Evolutionary conservation across 2,797 vertebrate genomes (phyloP), one percentile per base, ranked within the genome.

Genomic region (Rhinogobio ventralis): DNA sequence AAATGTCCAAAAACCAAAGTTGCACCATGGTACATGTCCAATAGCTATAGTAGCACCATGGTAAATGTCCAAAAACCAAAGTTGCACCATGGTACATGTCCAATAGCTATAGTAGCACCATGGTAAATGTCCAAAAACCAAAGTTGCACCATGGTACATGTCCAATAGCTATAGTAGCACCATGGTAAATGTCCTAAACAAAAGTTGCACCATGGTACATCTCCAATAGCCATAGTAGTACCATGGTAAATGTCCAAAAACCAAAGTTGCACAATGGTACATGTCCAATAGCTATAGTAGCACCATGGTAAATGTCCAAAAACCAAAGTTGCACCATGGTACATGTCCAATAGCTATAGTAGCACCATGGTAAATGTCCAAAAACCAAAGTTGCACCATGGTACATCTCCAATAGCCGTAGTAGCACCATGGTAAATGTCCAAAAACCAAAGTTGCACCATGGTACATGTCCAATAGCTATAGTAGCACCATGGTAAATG

Each of bases 401-500:
- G 36, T 36, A 36, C 6, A 39, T 39, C 6, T 7, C 36, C 6
- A 39, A 7, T n/a, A 7, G 7, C 49, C 51, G 20, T 2, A 20
- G 51, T 23, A 9, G 5, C 2, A 28, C 57, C 53, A 55, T 9
- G 20, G 20, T 55, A 23, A 7, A 55, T 55, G 7, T 23, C 1
- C 2, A 20, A 23, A 20, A 53, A 53, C 5, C 51, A 20, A 1
- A 53, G 51, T 20, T 2, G 5, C 0, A 25, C 57, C 57, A 60
- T 25, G 2, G 7, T 13, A 10, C 0, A 66, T 4, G 0, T 2
- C 15, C 14, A 64, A 17, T 15, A 66, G 33, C 4, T 0, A 60
- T 0, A 23, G 10, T 57, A 0, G 4, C 0, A 25, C 57, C 10
- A 25, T 14, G 1, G 23, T 39, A 39, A 19, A 67, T 11, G 0